Conservation (phyloP, 92 coral and sea anemone species). For the Phymanthus crucifer region DNA sequence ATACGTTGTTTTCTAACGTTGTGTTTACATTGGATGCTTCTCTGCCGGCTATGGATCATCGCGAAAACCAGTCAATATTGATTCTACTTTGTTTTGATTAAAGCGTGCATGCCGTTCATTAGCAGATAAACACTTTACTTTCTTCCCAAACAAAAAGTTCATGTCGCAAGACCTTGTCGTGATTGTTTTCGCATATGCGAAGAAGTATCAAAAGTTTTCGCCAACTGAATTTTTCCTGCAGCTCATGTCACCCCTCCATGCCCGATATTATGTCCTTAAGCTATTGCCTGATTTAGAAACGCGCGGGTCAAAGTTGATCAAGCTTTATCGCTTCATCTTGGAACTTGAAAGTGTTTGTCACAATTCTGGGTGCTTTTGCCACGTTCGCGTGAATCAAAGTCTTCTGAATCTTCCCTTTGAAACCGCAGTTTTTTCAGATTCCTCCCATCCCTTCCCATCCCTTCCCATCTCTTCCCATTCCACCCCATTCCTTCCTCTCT, state of each 20-base stretch:
- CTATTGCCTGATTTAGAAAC: not conserved
- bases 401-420: too few species aligned
- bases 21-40: not conserved
- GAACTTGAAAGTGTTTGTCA: not conserved
- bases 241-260: not conserved
- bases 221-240: not conserved
- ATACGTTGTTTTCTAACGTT: not conserved
- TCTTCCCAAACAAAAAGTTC: not conserved
- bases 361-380: not conserved
- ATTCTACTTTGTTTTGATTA: not conserved
- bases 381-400: not conserved
- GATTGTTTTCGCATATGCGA: not conserved
- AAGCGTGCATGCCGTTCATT: not conserved
- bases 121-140: not conserved
- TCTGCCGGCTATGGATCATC: slow-evolving; percentile 7
- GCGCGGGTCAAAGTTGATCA: not conserved
- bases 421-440: too few species aligned
- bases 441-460: too few species aligned
- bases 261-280: not conserved
- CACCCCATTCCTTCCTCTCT: too few species aligned
- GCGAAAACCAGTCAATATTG: slow-evolving; percentile 1
- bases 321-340: not conserved
- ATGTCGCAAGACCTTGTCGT: not conserved
- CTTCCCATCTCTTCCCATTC: too few species aligned
- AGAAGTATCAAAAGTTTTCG: not conserved